Conservation (phyloP, 2,113 vertebrate genomes). For the Pelmatolapia mariae region DNA sequence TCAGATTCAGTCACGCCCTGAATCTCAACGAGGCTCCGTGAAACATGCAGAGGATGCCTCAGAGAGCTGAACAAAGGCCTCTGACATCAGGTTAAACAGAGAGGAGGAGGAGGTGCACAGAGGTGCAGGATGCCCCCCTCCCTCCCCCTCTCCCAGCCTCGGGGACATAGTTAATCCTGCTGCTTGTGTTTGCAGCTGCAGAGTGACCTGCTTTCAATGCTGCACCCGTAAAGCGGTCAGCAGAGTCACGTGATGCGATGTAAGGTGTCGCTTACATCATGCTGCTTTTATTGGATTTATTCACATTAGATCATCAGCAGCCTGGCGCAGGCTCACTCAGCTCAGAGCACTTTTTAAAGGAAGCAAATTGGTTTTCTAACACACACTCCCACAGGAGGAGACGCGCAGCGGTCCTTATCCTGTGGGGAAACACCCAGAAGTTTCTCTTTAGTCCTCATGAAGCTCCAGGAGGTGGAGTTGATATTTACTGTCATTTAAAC, state of each 20-base stretch:
- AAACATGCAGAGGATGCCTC: not conserved
- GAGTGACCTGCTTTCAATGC: not conserved
- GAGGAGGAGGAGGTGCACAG: not conserved
- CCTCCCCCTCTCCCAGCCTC: not conserved
- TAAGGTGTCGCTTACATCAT: not conserved
- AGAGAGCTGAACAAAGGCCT: not conserved
- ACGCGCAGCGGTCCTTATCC: not conserved
- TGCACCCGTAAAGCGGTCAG: not conserved
- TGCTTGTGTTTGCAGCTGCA: not conserved
- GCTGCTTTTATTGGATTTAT: not conserved
- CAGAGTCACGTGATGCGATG: not conserved
- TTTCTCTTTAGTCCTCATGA: not conserved
- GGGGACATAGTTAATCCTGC: not conserved
- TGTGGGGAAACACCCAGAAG: not conserved
- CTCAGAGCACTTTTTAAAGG: not conserved
- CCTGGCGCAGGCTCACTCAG: not conserved
- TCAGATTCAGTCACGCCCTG: not conserved
- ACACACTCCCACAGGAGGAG: not conserved
- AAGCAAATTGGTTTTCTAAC: not conserved
- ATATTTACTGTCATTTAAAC: not conserved
- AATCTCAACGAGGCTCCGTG: not conserved
- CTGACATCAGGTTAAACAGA: not conserved
- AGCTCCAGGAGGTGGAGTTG: not conserved
- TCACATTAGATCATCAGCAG: not conserved
- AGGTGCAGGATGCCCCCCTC: not conserved